A percentile compares a stretch with the other conserved stretches of the same genome.
Evolutionary conservation across 2,113 vertebrate species (phyloP).

Genomic region (Sakesphorus luctuosus): DNA sequence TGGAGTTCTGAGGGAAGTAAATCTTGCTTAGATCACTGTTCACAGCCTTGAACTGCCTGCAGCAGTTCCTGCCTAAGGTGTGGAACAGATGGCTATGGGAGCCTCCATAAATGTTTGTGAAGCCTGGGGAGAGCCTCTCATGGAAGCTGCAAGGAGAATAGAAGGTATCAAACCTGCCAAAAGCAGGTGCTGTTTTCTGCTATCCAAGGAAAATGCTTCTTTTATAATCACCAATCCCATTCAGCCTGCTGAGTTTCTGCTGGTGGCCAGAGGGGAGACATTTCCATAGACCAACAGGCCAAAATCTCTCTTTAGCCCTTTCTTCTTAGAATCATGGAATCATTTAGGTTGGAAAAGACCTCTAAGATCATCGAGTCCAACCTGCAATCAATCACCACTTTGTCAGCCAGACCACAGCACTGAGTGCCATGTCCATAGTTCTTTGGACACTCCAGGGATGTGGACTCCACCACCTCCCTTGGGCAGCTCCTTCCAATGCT

Average conservation of each 20-base stretch:
- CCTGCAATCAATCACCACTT: fast-evolving
- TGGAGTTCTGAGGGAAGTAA: neutral
- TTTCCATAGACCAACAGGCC: neutral
- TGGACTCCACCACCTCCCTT: neutral
- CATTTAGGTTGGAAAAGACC: neutral
- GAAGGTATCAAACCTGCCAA: neutral
- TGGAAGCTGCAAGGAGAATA: neutral
- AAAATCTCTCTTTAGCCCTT: neutral
- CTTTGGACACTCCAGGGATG: neutral
- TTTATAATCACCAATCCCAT: fast-evolving
- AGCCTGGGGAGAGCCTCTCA: neutral
- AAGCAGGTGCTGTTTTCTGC: neutral
- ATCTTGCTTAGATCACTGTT: neutral
- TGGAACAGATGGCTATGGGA: neutral
- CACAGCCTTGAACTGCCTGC: neutral
- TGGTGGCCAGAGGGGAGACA: neutral
- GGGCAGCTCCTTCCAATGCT: neutral
- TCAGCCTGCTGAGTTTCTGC: neutral
- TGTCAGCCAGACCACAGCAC: neutral
- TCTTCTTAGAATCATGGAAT: neutral
- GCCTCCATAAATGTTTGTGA: neutral
- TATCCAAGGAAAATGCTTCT: neutral
- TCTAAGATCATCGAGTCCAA: neutral
- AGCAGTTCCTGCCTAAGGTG: neutral
- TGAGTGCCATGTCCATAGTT: fast-evolving